phyloP scores from a whole-genome alignment of 1,140 invertebrate species.

The Papilio polytes region DNA sequence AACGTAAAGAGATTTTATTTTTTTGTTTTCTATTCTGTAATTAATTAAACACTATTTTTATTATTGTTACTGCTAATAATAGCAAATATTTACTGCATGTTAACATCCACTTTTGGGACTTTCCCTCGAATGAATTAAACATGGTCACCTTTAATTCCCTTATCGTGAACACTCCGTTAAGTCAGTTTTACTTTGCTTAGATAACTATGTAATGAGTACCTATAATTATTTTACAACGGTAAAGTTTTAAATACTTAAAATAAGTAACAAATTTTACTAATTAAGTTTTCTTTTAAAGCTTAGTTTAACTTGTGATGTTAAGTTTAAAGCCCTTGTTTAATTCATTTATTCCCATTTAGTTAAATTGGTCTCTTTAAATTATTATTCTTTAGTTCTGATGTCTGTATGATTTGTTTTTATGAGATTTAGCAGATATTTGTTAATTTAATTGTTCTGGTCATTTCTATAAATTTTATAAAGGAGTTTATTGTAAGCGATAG shows the following conservation, averaged over 20 bases:
- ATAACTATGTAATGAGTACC: background rate
- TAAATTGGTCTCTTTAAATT: background rate
- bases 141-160: background rate
- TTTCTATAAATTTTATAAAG: too few relatives aligned
- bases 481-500: too few relatives aligned
- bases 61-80: background rate
- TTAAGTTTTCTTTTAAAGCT: background rate
- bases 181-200: slow-evolving; percentile 3
- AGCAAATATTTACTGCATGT: background rate
- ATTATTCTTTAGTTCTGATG: too few relatives aligned
- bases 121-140: background rate
- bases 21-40: too few relatives aligned
- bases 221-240: slow-evolving; percentile 18
- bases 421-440: too few relatives aligned
- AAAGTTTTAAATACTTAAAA: too few relatives aligned
- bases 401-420: too few relatives aligned
- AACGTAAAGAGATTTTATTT: too few relatives aligned
- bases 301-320: background rate
- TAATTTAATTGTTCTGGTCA: too few relatives aligned
- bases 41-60: too few relatives aligned
- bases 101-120: background rate
- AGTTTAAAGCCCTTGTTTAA: background rate
- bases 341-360: background rate
- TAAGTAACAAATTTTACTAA: background rate
- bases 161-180: slow-evolving; percentile 6